Evolutionary conservation across 1,140 invertebrate genomes (phyloP).

Genomic region (Cotesia glomerata): DNA sequence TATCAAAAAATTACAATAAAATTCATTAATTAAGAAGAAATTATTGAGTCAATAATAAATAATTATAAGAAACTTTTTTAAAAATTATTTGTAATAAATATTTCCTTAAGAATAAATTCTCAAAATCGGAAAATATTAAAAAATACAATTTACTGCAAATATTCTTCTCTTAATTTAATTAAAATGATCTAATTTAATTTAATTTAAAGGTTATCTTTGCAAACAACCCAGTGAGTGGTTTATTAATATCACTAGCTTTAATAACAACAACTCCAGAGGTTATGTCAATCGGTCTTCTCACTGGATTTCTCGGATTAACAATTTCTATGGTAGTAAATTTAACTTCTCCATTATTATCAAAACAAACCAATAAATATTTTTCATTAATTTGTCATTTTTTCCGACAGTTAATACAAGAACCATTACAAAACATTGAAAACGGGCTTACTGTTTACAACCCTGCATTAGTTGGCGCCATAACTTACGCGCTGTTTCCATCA

Average conservation of each 20-base stretch:
- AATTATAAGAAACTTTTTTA: too few relatives aligned
- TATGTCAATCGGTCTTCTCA: constrained; percentile 41
- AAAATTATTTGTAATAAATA: too few relatives aligned
- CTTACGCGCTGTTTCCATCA: constrained; percentile 47
- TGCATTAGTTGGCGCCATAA: constrained; percentile 57
- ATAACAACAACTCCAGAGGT: constrained; percentile 44
- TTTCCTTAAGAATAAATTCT: too few relatives aligned
- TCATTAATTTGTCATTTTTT: constrained; percentile 4
- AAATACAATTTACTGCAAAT: background rate
- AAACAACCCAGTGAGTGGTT: constrained; percentile 62
- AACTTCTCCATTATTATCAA: too few relatives aligned
- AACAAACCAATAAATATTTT: background rate
- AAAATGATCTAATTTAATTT: background rate
- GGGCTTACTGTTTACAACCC: constrained; percentile 61
- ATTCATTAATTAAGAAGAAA: too few relatives aligned
- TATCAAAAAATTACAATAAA: too few relatives aligned
- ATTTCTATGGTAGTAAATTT: constrained; percentile 52
- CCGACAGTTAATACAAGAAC: constrained; percentile 53
- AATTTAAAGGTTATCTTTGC: constrained; percentile 53
- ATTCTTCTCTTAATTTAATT: background rate
- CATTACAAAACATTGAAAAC: constrained; percentile 43
- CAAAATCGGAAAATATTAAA: too few relatives aligned
- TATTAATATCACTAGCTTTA: constrained; percentile 54
- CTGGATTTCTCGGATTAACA: constrained; percentile 55
- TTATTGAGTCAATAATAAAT: too few relatives aligned